A percentile compares a stretch with the other conserved stretches of the same genome.
These are phyloP conservation scores for Listrodromus nycthemerus DNA, from an alignment of 2,888 invertebrate species.

Conservation along the genomic window DNA sequence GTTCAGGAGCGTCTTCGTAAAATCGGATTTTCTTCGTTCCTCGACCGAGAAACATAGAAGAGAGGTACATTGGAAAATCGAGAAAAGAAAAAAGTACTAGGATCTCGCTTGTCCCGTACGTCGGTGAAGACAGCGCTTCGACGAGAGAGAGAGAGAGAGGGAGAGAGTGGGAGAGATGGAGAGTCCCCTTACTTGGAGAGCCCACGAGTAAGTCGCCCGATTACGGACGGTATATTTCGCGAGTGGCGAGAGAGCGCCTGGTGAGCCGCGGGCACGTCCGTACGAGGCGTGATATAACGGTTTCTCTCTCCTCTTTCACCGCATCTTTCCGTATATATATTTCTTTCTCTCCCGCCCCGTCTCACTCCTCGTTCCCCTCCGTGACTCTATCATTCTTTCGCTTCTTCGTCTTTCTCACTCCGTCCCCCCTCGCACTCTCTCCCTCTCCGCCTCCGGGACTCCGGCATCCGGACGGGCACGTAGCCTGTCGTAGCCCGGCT, in stretches of 20 bases:
- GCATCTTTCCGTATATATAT: constrained; percentile 42
- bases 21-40: neutral
- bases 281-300: constrained; percentile 76
- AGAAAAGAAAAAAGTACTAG: neutral
- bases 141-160: constrained; percentile 17
- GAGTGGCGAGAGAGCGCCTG: constrained; percentile 50
- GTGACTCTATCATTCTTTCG: neutral
- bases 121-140: constrained; percentile 28
- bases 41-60: neutral
- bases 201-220: constrained; percentile 59
- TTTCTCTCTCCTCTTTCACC: constrained; percentile 71
- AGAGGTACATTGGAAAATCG: neutral
- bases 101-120: neutral
- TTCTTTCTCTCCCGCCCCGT: constrained; percentile 50
- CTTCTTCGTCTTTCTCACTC: constrained; percentile 23
- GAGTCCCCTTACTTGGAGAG: constrained; percentile 64
- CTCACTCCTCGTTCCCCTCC: constrained; percentile 11
- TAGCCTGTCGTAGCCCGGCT: constrained; percentile 70
- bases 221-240: constrained; percentile 64
- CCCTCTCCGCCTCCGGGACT: constrained; percentile 62
- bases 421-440: neutral
- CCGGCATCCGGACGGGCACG: constrained; percentile 68
- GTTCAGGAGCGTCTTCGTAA: neutral
- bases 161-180: constrained; percentile 14
- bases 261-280: constrained; percentile 46